phyloP scores from a whole-genome alignment of 2,888 invertebrate species.

The Leptopilina syphax region DNA sequence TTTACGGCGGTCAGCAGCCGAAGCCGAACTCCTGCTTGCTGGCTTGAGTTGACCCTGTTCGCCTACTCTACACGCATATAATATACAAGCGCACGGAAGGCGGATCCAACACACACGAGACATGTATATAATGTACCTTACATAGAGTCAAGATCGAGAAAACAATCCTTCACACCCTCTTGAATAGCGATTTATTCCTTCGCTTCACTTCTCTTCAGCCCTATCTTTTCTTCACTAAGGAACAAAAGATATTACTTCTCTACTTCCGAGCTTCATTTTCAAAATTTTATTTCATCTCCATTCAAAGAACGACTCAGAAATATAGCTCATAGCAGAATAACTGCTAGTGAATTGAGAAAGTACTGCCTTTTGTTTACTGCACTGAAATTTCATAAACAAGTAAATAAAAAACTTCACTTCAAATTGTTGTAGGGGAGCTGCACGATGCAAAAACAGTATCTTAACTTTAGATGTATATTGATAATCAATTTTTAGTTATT shows the following conservation, averaged over 20 bases:
- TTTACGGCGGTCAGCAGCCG: slow-evolving; percentile 77
- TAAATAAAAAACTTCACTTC: no score
- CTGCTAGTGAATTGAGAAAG: no score
- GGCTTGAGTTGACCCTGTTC: slow-evolving; percentile 65
- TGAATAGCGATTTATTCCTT: slow-evolving; percentile 63
- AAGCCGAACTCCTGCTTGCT: slow-evolving; percentile 69
- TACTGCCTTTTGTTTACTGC: no score
- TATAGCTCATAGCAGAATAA: no score
- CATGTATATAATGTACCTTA: slow-evolving; percentile 37
- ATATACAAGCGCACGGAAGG: slow-evolving; percentile 49
- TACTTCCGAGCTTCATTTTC: slow-evolving; percentile 26
- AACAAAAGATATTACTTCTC: slow-evolving; percentile 46
- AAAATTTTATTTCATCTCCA: neutral
- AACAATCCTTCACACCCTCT: slow-evolving; percentile 51
- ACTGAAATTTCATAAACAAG: neutral
- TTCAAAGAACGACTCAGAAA: neutral
- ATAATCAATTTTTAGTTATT: no score
- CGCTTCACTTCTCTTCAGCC: slow-evolving; percentile 45
- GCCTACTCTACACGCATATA: slow-evolving; percentile 53
- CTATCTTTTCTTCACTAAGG: slow-evolving; percentile 6
- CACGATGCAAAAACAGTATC: no score
- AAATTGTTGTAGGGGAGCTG: no score
- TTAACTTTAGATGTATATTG: no score
- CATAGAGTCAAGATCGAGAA: slow-evolving; percentile 36
- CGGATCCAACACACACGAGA: slow-evolving; percentile 39